A percentile compares a stretch with the other conserved stretches of the same genome.
These are phyloP conservation scores for Turritopsis rubra DNA, from an alignment of 30 jellyfish, hydroid and myxozoan species.

Conservation along the genomic window DNA sequence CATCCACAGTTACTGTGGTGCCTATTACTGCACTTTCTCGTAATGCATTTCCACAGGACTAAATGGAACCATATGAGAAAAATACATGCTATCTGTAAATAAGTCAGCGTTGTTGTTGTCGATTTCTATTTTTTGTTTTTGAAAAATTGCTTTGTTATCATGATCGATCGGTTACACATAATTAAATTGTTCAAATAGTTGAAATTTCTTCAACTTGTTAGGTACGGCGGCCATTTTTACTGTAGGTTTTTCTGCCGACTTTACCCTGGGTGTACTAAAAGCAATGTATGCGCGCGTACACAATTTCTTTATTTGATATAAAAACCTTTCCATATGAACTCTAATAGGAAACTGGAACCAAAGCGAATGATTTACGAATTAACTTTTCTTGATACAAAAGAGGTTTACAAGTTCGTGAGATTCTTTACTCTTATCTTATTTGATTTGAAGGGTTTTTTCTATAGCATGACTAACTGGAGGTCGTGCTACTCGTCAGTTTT, in stretches of 20 bases:
- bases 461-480: not conserved
- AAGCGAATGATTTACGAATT: not conserved
- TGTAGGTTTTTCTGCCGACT: not conserved
- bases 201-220: not conserved
- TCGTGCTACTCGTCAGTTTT: not conserved
- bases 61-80: not conserved
- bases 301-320: not conserved
- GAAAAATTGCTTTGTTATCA: not conserved
- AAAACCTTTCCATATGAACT: too few relatives aligned
- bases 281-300: not conserved
- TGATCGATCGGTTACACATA: not conserved
- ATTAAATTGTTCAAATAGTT: not conserved
- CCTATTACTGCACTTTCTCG: too few relatives aligned
- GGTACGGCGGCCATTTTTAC: not conserved
- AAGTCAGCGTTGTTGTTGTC: not conserved
- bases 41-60: too few relatives aligned
- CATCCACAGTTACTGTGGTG: too few relatives aligned
- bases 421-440: not conserved
- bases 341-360: not conserved
- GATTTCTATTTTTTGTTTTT: not conserved
- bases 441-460: not conserved
- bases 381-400: not conserved
- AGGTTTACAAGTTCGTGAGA: not conserved
- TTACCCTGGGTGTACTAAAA: not conserved
- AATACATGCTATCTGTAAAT: not conserved